These are phyloP conservation scores for Gisinianus flammeolus DNA, from an alignment of 2,888 invertebrate species.

Conservation along the genomic window DNA sequence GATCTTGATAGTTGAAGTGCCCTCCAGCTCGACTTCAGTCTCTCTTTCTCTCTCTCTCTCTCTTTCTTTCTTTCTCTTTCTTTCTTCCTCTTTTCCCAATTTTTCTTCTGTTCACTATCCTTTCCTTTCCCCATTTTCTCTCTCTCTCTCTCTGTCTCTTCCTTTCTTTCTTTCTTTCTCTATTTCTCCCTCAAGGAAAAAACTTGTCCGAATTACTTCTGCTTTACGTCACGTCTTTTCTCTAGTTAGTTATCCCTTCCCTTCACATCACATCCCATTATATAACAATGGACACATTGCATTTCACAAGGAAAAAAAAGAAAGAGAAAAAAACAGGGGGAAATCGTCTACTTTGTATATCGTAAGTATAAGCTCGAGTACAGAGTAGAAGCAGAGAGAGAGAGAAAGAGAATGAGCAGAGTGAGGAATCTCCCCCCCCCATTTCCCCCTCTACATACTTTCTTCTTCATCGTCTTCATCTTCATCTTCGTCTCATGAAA, in stretches of 20 bases:
- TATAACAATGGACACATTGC: constrained; percentile 25
- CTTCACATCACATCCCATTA: constrained; percentile 34
- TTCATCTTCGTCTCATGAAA: no score
- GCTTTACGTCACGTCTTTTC: constrained; percentile 36
- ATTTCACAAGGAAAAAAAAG: constrained; percentile 4
- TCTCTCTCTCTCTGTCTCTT: background rate
- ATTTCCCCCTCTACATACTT: no score
- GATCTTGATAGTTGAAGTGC: constrained; percentile 23
- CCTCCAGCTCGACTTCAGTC: constrained; percentile 22
- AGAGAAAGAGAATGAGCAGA: no score
- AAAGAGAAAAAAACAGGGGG: background rate
- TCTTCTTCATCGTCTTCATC: no score
- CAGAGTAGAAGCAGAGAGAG: no score
- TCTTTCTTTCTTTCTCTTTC: background rate
- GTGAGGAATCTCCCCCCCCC: no score
- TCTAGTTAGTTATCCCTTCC: constrained; percentile 34
- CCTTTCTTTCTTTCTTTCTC: background rate
- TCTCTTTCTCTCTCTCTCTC: constrained; percentile 9
- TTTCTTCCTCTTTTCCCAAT: background rate
- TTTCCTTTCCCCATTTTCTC: background rate
- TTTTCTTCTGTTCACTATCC: constrained; percentile 14
- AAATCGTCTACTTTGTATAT: background rate
- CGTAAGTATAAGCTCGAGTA: background rate
- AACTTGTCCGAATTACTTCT: constrained; percentile 34
- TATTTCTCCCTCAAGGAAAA: constrained; percentile 27